A percentile compares a stretch with the other conserved stretches of the same genome.
Conservation (phyloP, 2,888 invertebrate species). For the Ecdyonurus torrentis region DNA sequence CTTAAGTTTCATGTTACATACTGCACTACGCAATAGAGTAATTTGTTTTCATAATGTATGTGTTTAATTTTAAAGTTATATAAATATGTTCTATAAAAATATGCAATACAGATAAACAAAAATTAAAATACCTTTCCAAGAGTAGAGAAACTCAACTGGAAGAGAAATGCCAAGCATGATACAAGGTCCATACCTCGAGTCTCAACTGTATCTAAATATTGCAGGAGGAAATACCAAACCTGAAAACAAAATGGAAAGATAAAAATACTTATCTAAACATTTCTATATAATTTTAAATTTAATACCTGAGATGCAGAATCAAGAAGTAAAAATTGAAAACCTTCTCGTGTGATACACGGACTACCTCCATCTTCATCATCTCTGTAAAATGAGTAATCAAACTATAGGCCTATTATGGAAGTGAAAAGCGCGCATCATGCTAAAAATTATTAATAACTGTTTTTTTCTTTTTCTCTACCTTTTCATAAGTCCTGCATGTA, state of each 20-base stretch:
- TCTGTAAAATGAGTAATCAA: slow-evolving; percentile 26
- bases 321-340: slow-evolving; percentile 90
- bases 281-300: too few species aligned
- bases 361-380: slow-evolving; percentile 67
- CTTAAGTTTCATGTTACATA: too few species aligned
- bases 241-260: not conserved
- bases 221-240: slow-evolving; percentile 94
- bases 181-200: slow-evolving; percentile 70
- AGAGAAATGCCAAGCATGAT: slow-evolving; percentile 88
- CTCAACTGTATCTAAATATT: slow-evolving; percentile 86
- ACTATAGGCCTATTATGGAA: not conserved
- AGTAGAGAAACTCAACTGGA: slow-evolving; percentile 88
- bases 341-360: slow-evolving; percentile 79
- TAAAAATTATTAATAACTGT: not conserved
- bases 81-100: too few species aligned
- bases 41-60: too few species aligned
- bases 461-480: slow-evolving; percentile 31
- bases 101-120: too few species aligned
- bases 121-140: slow-evolving; percentile 86
- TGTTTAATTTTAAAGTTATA: too few species aligned
- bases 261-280: too few species aligned
- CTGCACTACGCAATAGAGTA: too few species aligned
- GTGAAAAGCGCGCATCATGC: too few species aligned
- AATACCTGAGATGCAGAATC: slow-evolving; percentile 77
- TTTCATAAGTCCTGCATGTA: slow-evolving; percentile 89